phyloP scores from a whole-genome alignment of 2,113 vertebrate species.

The Scomber scombrus region DNA sequence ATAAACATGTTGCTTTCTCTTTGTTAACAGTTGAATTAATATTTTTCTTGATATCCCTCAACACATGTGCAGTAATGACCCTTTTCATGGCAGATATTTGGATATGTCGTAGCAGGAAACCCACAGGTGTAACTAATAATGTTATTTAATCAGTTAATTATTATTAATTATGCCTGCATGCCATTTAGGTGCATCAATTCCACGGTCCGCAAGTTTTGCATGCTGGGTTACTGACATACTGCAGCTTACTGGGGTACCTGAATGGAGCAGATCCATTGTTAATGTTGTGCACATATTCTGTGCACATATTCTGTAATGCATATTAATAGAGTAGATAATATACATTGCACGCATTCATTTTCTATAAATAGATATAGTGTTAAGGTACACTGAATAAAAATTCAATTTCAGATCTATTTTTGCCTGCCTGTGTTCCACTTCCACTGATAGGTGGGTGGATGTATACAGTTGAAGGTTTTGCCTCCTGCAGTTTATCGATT shows the following conservation, averaged over 20 bases:
- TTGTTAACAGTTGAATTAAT: not conserved
- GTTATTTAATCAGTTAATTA: not conserved
- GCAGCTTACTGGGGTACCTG: not conserved
- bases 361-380: constrained; percentile 17
- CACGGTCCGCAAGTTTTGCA: not conserved
- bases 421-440: constrained; percentile 9
- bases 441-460: constrained; percentile 11
- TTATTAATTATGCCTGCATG: constrained; percentile 1
- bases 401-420: constrained; percentile 29
- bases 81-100: not conserved
- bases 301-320: no score
- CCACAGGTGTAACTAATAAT: constrained; percentile 20
- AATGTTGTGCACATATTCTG: not conserved
- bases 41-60: no score
- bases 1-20: not conserved
- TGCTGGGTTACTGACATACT: not conserved
- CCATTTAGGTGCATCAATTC: not conserved
- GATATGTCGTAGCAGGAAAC: not conserved
- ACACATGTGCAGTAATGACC: no score
- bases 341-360: no score
- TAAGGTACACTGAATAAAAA: constrained; percentile 19
- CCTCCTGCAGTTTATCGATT: constrained; percentile 16
- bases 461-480: constrained; percentile 11
- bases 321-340: no score
- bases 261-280: not conserved